Evolutionary conservation across 2,888 invertebrate genomes (phyloP), one percentile per base, ranked within the genome.

Genomic region (Andrena flavipes): DNA sequence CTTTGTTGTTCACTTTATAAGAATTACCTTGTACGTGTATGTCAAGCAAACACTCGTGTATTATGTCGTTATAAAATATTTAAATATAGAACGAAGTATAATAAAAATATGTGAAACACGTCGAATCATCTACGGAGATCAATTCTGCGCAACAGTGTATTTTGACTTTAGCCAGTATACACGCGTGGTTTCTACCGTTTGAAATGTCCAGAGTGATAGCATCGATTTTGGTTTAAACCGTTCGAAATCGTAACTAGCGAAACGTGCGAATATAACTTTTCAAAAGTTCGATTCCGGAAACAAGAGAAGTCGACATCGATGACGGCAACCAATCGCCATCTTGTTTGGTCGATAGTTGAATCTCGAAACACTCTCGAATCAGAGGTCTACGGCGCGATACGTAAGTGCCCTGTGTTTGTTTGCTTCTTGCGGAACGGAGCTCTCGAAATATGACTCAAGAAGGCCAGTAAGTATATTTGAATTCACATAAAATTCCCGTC

Each of bases 381-480:
- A 80, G 72, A 71, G 78, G 85, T 87, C 76, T 88, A 84, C 88
- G 87, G 87, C 88, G 88, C 84, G 87, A 84, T 87, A 88, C 88
- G 89, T 89, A 88, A 88, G 89, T 86, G 86, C 84, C 82, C 86
- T 87, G 89, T 92, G 89, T 92, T 92, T 93, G 91, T 92, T 92
- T 91, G 91, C 87, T 86, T 89, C 87, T 76, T 76, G 81, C 71
- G 80, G 72, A 78, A 84, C 80, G 84, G 89, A 88, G 85, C 85
- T 65, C 77, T 82, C 51, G 76, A 84, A 92, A 89, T 91, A 93
- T 93, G 93, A 93, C 92, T 85, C 92, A 93, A 85, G 92, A 93
- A 90, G 91, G 90, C 86, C 93, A 92, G 93, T 93, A 92, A 93
- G 93, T 93, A 88, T 49, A 65, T 0, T 16, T 42, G 13, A 49